phyloP scores from a whole-genome alignment of 2,797 vertebrate species.

The Ambastaia sidthimunki region DNA sequence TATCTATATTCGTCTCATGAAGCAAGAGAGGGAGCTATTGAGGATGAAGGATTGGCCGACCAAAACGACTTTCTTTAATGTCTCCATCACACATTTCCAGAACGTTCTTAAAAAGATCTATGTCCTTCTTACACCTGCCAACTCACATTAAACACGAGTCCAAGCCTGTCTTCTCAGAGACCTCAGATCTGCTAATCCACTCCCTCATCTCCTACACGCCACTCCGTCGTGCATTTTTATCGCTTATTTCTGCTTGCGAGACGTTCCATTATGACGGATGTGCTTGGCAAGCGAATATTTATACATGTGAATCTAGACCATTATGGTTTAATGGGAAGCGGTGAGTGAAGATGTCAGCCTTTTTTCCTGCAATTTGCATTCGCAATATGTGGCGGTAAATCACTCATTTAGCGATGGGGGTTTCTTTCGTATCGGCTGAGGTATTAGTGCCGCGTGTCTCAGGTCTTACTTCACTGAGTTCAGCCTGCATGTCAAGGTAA shows the following conservation, averaged over 20 bases:
- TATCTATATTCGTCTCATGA: constrained; percentile 42
- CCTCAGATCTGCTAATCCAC: constrained; percentile 28
- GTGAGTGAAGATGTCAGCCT: constrained; percentile 41
- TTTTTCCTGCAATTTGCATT: constrained; percentile 39
- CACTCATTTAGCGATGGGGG: constrained; percentile 26
- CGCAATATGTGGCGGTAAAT: constrained; percentile 40
- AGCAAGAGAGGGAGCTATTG: not conserved
- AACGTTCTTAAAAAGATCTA: constrained; percentile 41
- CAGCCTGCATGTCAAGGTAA: constrained; percentile 40
- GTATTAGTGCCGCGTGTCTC: constrained; percentile 39
- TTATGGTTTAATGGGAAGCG: constrained; percentile 40
- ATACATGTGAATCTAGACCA: constrained; percentile 40
- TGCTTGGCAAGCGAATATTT: constrained; percentile 49
- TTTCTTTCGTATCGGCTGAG: constrained; percentile 32
- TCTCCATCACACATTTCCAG: constrained; percentile 37
- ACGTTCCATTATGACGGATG: constrained; percentile 57
- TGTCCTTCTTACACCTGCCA: constrained; percentile 46
- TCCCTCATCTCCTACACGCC: constrained; percentile 10
- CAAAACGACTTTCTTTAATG: constrained; percentile 28
- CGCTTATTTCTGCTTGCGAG: constrained; percentile 39
- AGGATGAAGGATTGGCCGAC: not conserved
- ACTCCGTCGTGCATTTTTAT: constrained; percentile 46
- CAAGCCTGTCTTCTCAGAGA: constrained; percentile 29
- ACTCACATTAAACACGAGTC: constrained; percentile 55
- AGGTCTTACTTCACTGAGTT: constrained; percentile 32